Evolutionary conservation across 2,113 vertebrate species (phyloP), one percentile per base, ranked within the genome.

Genomic region (Lates calcarifer): DNA sequence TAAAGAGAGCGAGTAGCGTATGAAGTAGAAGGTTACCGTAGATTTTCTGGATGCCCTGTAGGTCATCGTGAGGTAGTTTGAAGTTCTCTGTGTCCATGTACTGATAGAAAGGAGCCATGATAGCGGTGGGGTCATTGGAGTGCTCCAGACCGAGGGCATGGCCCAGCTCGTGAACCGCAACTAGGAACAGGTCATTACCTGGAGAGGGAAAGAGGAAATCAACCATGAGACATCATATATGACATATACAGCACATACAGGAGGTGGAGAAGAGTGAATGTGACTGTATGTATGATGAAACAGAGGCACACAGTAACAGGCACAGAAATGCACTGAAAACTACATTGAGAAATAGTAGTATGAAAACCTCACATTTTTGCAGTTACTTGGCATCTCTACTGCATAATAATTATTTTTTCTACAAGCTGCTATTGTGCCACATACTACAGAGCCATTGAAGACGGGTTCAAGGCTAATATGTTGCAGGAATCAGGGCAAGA

Each of bases 51-150:
- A 96, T 96, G 80, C 95, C 95, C 89, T 95, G 94, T 5, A 96
- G 93, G 90, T 96, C 95, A 43, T 96, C 95, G n/a, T 94, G 93
- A 89, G 95, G 95, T 91, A 96, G 93, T 84, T 94, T 95, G 90
- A 95, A 96, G 86, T 94, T 94, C 76, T 95, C 94, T 2, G 94
- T 95, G 89, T 96, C 95, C 94, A 95, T 95, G 89, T 96, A 96
- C 85, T 95, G 95, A 89, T 96, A 96, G 89, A 94, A 95, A 20
- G 95, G 95, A 47, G 94, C 95, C 95, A 96, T 96, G 74, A 96
- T 95, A 17, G 95, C 95, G 1, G 95, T 95, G 82, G 94, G 94
- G 71, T 96, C 95, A 0, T 94, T 95, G 2, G 95, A 96, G 91
- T 96, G 95, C 60, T 95, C 95, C 83, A 96, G 84, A 13, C 95